These are phyloP conservation scores for Ceratina australensis DNA, from an alignment of 1,140 invertebrate genomes.

Conservation along the genomic window DNA sequence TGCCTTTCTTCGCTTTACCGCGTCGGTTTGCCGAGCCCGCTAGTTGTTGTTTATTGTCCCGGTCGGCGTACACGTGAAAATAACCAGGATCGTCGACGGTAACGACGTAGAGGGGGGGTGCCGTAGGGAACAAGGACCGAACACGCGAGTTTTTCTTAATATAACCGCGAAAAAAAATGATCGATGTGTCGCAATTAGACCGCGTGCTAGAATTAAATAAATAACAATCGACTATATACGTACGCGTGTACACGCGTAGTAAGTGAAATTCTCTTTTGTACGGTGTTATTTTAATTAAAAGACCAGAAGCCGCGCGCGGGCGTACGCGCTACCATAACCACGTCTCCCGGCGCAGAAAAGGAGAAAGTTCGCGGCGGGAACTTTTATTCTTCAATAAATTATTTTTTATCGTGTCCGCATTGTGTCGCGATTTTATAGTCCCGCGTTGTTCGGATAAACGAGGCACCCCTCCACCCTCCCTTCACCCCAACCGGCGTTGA, in stretches of 20 bases:
- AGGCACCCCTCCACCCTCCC: neutral
- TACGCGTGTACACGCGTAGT: too few relatives aligned
- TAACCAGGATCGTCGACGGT: constrained; percentile 1
- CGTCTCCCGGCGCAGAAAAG: constrained; percentile 5
- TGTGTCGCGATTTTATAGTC: constrained; percentile 41
- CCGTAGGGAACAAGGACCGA: neutral
- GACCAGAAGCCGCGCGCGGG: neutral
- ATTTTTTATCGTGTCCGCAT: constrained; percentile 51
- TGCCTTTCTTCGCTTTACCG: neutral
- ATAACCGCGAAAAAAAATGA: constrained; percentile 26
- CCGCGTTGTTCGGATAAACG: constrained; percentile 47
- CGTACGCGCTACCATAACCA: too few relatives aligned
- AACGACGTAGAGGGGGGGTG: neutral
- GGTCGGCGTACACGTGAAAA: constrained; percentile 10
- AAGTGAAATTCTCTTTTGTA: constrained; percentile 44
- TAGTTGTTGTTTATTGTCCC: constrained; percentile 35
- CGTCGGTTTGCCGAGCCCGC: constrained; percentile 12
- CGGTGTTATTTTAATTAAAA: constrained; percentile 50
- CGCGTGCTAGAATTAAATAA: constrained; percentile 49
- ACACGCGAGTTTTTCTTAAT: constrained; percentile 17
- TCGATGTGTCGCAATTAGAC: constrained; percentile 41
- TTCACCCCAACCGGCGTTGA: constrained; percentile 28
- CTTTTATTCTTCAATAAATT: constrained; percentile 51
- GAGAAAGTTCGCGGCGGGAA: constrained; percentile 37
- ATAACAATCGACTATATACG: constrained; percentile 40